These are phyloP conservation scores for Speoplatyrhinus poulsoni DNA, from an alignment of 2,113 vertebrate genomes.

Conservation along the genomic window DNA sequence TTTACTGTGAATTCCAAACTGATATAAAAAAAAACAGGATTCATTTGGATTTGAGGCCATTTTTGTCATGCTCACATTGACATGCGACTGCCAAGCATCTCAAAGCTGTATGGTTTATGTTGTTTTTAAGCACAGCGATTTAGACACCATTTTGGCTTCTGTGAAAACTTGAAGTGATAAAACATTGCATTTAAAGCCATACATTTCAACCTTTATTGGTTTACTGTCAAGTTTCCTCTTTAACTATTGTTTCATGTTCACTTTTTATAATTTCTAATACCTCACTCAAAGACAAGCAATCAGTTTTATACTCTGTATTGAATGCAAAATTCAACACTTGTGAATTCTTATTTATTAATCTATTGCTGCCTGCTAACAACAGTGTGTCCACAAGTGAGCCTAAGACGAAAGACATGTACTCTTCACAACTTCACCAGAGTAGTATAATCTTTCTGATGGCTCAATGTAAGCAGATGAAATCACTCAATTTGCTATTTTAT, in stretches of 20 bases:
- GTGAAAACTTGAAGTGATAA: too few species aligned
- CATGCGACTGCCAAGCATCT: too few species aligned
- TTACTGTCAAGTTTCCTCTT: background rate
- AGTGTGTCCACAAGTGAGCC: constrained; percentile 61
- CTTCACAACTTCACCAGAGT: constrained; percentile 31
- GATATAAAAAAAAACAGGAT: constrained; percentile 7
- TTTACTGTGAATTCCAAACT: constrained; percentile 31
- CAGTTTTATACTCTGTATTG: constrained; percentile 32
- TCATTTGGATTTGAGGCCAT: background rate
- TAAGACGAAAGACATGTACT: constrained; percentile 76
- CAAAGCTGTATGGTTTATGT: background rate
- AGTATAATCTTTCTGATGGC: constrained; percentile 77
- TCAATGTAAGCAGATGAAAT: constrained; percentile 37
- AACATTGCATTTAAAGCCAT: too few species aligned
- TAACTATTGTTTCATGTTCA: constrained; percentile 7
- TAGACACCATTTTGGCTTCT: too few species aligned
- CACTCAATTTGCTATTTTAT: constrained; percentile 44
- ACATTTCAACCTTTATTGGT: too few species aligned
- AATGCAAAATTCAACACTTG: constrained; percentile 48
- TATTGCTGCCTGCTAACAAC: constrained; percentile 59
- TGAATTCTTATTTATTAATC: constrained; percentile 59
- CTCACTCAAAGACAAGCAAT: constrained; percentile 39
- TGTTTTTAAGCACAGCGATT: background rate
- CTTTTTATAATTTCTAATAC: constrained; percentile 34
- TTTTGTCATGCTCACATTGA: too few species aligned